Conservation (phyloP, 1,140 invertebrate genomes). For the Glomeris maerens region DNA sequence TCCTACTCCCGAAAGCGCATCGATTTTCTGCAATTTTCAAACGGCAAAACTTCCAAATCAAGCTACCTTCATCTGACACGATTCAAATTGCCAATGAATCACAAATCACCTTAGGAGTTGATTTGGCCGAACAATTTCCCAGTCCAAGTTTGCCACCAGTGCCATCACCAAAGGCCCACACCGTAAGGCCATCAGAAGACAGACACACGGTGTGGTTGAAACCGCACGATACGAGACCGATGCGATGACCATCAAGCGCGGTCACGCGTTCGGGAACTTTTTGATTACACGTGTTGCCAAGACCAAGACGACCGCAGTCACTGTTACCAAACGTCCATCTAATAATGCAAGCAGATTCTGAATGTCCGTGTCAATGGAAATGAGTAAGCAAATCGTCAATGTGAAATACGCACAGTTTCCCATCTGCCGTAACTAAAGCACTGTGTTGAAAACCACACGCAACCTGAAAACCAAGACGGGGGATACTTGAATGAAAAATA, state of each 20-base stretch:
- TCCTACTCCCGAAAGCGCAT: slow-evolving; percentile 38
- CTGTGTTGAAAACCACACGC: slow-evolving; percentile 53
- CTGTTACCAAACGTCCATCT: slow-evolving; percentile 55
- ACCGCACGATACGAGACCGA: slow-evolving; percentile 43
- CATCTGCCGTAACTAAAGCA: slow-evolving; percentile 47
- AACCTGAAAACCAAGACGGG: slow-evolving; percentile 33
- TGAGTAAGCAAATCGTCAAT: too few species aligned
- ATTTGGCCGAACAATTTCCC: slow-evolving; percentile 40
- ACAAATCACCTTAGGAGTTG: slow-evolving; percentile 32
- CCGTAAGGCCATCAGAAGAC: slow-evolving; percentile 39
- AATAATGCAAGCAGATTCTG: too few species aligned
- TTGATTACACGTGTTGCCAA: slow-evolving; percentile 44
- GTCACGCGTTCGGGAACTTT: slow-evolving; percentile 44
- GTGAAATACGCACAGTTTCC: slow-evolving; percentile 47
- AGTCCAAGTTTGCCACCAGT: slow-evolving; percentile 50
- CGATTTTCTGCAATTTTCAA: slow-evolving; percentile 33
- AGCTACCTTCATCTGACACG: slow-evolving; percentile 5
- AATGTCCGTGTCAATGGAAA: too few species aligned
- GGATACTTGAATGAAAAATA: slow-evolving; percentile 4
- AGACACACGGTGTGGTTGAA: slow-evolving; percentile 49
- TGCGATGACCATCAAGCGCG: slow-evolving; percentile 33
- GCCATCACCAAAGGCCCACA: slow-evolving; percentile 52
- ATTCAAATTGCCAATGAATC: slow-evolving; percentile 13
- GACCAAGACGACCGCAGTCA: slow-evolving; percentile 48
- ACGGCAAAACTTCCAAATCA: not conserved